A percentile compares a stretch with the other conserved stretches of the same genome.
These are phyloP conservation scores for cattle (Bos taurus) DNA, from an alignment of 2,113 vertebrate genomes.

Conservation along the genomic window ARS-UCD2.0 NC_037357.1:137466501-137467000, in stretches of 20 bases:
- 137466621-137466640: neutral
- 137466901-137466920: neutral
- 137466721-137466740: neutral
- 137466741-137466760: neutral
- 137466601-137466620: neutral
- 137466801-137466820: too few relatives aligned
- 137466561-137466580: neutral
- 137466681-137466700: neutral
- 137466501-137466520: neutral
- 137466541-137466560: neutral
- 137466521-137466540: neutral
- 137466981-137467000: neutral
- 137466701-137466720: neutral
- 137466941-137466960: neutral
- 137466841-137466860: neutral
- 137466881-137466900: neutral
- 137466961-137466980: neutral
- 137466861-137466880: neutral
- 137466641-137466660: neutral
- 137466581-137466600: neutral
- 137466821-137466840: neutral
- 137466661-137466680: neutral
- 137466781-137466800: neutral
- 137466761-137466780: neutral
- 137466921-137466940: neutral